Conservation (phyloP, 2,888 invertebrate species). For the Mellilla xanthometata region DNA sequence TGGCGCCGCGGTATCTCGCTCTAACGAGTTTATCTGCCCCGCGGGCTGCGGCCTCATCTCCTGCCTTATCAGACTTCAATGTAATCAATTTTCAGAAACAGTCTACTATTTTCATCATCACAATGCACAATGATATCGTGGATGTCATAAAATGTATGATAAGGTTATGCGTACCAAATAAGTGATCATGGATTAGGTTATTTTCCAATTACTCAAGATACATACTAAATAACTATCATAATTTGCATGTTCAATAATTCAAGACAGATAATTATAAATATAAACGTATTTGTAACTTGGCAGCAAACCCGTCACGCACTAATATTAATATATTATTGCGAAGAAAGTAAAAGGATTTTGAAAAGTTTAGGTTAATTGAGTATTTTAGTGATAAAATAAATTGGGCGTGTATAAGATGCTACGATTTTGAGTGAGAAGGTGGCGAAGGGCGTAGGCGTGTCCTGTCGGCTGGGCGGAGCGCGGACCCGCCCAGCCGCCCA, state of each 20-base stretch:
- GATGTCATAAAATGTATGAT: too few species aligned
- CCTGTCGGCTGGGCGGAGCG: slow-evolving; percentile 71
- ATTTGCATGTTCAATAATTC: too few species aligned
- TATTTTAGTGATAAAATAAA: slow-evolving; percentile 35
- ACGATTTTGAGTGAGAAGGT: slow-evolving; percentile 69
- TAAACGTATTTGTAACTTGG: too few species aligned
- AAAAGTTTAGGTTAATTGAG: slow-evolving; percentile 1
- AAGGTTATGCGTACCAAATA: too few species aligned
- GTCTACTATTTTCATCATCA: slow-evolving; percentile 13
- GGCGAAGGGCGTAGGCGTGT: slow-evolving; percentile 77
- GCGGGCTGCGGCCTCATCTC: slow-evolving; percentile 74
- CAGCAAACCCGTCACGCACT: too few species aligned
- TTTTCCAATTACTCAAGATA: too few species aligned
- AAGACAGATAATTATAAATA: too few species aligned
- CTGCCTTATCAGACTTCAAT: slow-evolving; percentile 65
- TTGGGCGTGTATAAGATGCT: slow-evolving; percentile 54
- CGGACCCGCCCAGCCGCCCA: slow-evolving; percentile 69
- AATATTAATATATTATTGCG: too few species aligned
- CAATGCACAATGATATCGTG: slow-evolving; percentile 1
- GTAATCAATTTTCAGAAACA: slow-evolving; percentile 53
- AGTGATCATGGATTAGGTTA: too few species aligned
- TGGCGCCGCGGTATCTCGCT: slow-evolving; percentile 64
- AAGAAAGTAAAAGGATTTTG: too few species aligned
- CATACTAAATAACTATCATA: too few species aligned
- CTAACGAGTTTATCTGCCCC: slow-evolving; percentile 81